Evolutionary conservation across 1,140 invertebrate genomes (phyloP), one percentile per base, ranked within the genome.

Genomic region (Hylyphantes graminicola): DNA sequence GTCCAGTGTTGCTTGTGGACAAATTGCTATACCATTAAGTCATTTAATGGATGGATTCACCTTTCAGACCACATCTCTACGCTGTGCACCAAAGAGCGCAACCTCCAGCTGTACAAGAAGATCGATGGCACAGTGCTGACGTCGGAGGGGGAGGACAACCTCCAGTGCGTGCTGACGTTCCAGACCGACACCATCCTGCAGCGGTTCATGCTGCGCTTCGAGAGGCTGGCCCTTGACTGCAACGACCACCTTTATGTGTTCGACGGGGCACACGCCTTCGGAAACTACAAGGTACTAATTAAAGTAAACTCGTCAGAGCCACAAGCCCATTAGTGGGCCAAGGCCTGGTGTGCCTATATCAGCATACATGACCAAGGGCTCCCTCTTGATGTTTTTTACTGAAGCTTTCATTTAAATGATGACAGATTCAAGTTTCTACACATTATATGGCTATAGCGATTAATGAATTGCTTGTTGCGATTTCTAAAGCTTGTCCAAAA

Each of bases 231-330:
- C 87, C 92, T 97, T 79, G 96, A 97, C 91, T 97, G 96, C 91
- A 97, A 97, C 88, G 96, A 97, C 90, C 95, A 97, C 90, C 92
- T 97, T n/a, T 95, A 93, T 88, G 96, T 97, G 87, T 97, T 95
- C 88, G 96, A 97, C 91, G 96, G 96, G 11, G 95, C 95, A 15
- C 95, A 97, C 88, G 94, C 94, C 53, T 95, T 95, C 51, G 94
- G 94, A 61, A 93, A 92, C 87, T 94, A 94, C 86, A 96, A 96
- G 94, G 96, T 97, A 90, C 90, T 59, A 59, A 13, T 57, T n/a
- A n/a, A n/a, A n/a, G n/a, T n/a, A n/a, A n/a, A n/a, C n/a, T n/a
- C n/a, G n/a, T n/a, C n/a, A n/a, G n/a, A n/a, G n/a, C n/a, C n/a
- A n/a, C n/a, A n/a, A n/a, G n/a, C n/a, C n/a, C n/a, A n/a, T n/a